Conservation (phyloP, 2,888 invertebrate species). For the Gymnoscelis rufifasciata region DNA sequence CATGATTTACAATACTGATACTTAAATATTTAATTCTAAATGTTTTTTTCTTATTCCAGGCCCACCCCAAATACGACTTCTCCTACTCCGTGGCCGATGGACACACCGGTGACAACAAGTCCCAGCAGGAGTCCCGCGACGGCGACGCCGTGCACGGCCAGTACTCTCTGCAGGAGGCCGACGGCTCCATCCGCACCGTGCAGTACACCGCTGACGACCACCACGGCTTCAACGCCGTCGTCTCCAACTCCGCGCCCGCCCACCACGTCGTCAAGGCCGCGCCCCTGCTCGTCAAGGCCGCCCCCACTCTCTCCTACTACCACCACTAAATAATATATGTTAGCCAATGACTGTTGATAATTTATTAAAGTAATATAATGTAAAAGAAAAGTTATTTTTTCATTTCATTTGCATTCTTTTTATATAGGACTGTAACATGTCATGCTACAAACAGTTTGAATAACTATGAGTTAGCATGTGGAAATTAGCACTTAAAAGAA, state of each 20-base stretch:
- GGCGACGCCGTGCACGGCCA: conserved; percentile 77
- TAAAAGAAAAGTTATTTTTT: background rate
- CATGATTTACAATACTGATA: background rate
- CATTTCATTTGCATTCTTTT: too few species aligned
- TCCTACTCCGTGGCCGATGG: conserved; percentile 77
- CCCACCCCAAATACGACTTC: conserved; percentile 72
- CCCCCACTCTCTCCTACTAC: conserved; percentile 39
- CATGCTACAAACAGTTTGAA: too few species aligned
- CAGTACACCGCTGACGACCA: conserved; percentile 76
- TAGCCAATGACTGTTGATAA: conserved; percentile 22
- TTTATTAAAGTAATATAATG: conserved; percentile 27
- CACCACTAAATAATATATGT: conserved; percentile 36
- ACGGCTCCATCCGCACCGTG: conserved; percentile 77
- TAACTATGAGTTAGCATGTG: too few species aligned
- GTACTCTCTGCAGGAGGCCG: conserved; percentile 76
- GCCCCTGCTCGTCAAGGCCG: conserved; percentile 32
- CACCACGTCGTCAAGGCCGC: conserved; percentile 28
- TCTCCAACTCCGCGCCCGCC: conserved; percentile 49
- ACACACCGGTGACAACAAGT: conserved; percentile 79
- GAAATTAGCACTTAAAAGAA: too few species aligned
- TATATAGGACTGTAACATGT: too few species aligned
- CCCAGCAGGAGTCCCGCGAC: conserved; percentile 73
- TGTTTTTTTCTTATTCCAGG: conserved; percentile 32
- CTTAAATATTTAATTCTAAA: too few species aligned
- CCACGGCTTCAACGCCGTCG: conserved; percentile 63